A percentile compares a stretch with the other conserved stretches of the same genome.
These are phyloP conservation scores for Lacerta viridis DNA, from an alignment of 2,797 vertebrate genomes.

Conservation along the genomic window DNA sequence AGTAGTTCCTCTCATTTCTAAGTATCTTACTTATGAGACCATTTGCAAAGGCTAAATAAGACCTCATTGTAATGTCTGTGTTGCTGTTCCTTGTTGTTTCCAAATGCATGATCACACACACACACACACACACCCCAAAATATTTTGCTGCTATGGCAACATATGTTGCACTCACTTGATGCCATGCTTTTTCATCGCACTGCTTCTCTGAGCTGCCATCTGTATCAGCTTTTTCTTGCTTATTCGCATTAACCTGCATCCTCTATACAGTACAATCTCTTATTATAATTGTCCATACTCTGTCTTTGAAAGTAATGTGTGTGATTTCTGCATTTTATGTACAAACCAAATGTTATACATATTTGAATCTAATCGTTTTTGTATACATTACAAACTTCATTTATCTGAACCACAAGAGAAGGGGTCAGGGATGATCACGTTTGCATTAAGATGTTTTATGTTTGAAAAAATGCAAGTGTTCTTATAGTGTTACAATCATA, in stretches of 20 bases:
- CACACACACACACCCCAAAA: slow-evolving; percentile 36
- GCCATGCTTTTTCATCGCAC: neutral
- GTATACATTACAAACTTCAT: neutral
- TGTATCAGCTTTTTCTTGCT: slow-evolving; percentile 23
- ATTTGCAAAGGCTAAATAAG: slow-evolving; percentile 32
- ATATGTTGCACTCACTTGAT: neutral
- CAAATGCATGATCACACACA: slow-evolving; percentile 21
- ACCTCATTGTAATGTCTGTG: neutral
- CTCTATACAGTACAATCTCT: slow-evolving; percentile 1
- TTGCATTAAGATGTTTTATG: neutral
- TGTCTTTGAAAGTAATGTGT: slow-evolving; percentile 18
- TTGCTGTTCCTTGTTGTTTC: slow-evolving; percentile 21
- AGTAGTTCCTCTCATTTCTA: slow-evolving; percentile 49
- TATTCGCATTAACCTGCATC: neutral
- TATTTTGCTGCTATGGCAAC: slow-evolving; percentile 38
- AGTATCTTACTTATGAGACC: slow-evolving; percentile 38
- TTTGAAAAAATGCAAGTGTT: neutral
- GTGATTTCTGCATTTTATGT: slow-evolving; percentile 13
- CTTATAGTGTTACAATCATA: neutral
- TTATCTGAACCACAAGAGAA: neutral
- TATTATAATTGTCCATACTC: slow-evolving; percentile 9
- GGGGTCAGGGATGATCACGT: too few relatives aligned
- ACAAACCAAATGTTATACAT: slow-evolving; percentile 17
- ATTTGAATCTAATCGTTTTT: slow-evolving; percentile 9
- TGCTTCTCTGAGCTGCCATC: neutral